A percentile compares a stretch with the other conserved stretches of the same genome.
These are phyloP conservation scores for Hippolais icterina DNA, from an alignment of 2,113 vertebrate species.

Conservation along the genomic window DNA sequence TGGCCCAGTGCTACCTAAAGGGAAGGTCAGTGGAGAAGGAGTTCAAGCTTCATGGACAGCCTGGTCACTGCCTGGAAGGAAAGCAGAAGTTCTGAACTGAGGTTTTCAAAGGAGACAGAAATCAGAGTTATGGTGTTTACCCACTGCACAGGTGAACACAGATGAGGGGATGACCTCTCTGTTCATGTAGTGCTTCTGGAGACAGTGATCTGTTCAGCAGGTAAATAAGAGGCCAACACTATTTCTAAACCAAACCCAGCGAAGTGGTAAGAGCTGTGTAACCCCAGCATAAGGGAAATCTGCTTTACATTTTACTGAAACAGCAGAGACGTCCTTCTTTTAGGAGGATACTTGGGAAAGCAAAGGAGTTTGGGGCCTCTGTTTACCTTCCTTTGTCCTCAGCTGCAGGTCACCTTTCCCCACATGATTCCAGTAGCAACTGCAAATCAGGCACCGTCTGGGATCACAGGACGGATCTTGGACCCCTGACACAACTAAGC, in stretches of 20 bases:
- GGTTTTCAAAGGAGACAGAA: neutral
- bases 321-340: neutral
- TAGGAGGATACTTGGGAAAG: neutral
- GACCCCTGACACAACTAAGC: neutral
- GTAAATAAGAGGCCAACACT: neutral
- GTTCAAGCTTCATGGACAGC: neutral
- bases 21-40: neutral
- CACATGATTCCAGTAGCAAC: neutral
- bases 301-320: neutral
- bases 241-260: neutral
- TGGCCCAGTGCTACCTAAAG: neutral
- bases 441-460: neutral
- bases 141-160: neutral
- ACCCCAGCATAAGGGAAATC: neutral
- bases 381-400: neutral
- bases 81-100: neutral
- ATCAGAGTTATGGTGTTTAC: neutral
- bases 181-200: neutral
- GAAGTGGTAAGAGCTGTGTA: neutral
- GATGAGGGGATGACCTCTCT: rapidly evolving
- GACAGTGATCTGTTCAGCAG: neutral
- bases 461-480: neutral
- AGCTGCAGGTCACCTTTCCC: neutral
- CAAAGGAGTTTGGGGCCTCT: neutral
- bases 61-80: neutral